Base-by-base conservation (phyloP, 2,888 invertebrate species). In the Dilophus febrilis region DNA sequence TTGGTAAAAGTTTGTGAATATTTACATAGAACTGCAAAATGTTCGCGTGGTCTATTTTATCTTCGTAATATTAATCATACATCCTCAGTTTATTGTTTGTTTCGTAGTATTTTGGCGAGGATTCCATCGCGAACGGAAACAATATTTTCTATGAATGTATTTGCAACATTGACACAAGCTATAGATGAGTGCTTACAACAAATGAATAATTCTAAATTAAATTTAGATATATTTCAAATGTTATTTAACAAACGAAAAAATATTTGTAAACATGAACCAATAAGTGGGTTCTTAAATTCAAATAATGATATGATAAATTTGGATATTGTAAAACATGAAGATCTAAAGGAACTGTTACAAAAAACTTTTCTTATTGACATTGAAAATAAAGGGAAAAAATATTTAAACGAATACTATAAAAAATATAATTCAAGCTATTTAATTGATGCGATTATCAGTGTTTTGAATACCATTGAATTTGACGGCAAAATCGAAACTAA, bases 31-130 rank as follows among this genome's bases (percentile, higher is more conserved):
- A 37, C 49, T 4, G 47, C 47, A 0, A 50, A 51, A 13, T 45
- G 44, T 12, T 47, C 46, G 3, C 48, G 48, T 12, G 48, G 47
- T 1, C 43, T 43, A 3, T 48, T 42, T 18, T 48, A 48, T 22
- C 51, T 50, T 42, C 48, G 50, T 39, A 47, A 47, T 35, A 50
- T 50, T 28, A 42, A 45, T 32, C 50, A 52, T 10, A 54, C 50
- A 35, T 48, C 53, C 0, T 46, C 53, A 16, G 47, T 52, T 1
- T 55, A 52, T 33, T 56, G 55, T 2, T 46, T 59, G 26, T 47
- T 59, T 2, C 42, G 59, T 16, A 50, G 53, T 1, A 44, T 54
- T 11, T 49, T 58, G 5, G 51, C 45, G 2, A 44, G 45, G 27
- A 45, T 47, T 8, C 49, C 50, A 0, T 8, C 22, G 22, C 22